phyloP scores from a whole-genome alignment of 2,888 invertebrate genomes.

The Eilema sororculum region DNA sequence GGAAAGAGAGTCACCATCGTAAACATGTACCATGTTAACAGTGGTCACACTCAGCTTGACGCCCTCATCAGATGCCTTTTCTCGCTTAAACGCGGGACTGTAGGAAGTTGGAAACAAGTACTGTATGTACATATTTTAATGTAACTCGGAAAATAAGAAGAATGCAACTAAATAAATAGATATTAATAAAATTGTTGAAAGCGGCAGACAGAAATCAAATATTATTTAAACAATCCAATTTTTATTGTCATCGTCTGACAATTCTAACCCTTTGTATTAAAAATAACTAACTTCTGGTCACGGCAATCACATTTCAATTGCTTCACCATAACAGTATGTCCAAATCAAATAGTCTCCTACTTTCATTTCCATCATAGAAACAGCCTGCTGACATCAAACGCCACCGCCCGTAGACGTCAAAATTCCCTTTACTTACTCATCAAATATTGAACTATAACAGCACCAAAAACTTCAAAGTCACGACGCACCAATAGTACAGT shows the following conservation, averaged over 20 bases:
- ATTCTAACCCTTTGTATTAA: neutral
- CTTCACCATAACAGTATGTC: conserved; percentile 1
- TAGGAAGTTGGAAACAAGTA: no score
- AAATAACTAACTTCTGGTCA: neutral
- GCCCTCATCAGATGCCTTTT: no score
- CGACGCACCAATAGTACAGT: conserved; percentile 23
- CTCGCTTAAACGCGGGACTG: no score
- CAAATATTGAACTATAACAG: conserved; percentile 19
- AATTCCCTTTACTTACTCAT: conserved; percentile 6
- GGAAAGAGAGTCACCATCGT: no score
- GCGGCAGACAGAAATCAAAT: neutral
- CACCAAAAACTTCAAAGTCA: conserved; percentile 33
- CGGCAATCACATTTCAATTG: neutral
- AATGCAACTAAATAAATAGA: no score
- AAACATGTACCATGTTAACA: no score
- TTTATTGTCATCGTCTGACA: neutral
- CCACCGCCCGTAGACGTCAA: neutral
- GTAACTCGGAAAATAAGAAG: no score
- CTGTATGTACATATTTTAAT: no score
- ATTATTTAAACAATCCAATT: neutral
- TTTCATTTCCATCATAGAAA: neutral
- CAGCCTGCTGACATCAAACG: neutral
- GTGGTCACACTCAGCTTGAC: no score
- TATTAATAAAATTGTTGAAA: no score
- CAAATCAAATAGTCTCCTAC: neutral